Evolutionary conservation across 2,888 invertebrate species (phyloP), one percentile per base, ranked within the genome.

Genomic region (Monoplex corrugatus): DNA sequence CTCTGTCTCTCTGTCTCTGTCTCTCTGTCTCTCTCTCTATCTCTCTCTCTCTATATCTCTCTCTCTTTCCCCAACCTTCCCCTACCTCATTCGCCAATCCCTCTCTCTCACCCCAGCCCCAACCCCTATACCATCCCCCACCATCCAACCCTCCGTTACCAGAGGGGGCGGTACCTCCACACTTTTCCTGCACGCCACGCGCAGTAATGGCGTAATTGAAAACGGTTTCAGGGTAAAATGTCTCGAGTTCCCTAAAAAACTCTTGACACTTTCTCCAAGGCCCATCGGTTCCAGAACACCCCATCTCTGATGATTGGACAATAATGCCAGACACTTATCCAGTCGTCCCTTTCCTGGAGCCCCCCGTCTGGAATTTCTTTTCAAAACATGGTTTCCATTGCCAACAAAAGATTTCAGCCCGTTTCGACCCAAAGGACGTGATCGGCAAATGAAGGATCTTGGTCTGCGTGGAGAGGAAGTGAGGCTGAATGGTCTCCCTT

Each of bases 281-380:
- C 43, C 38, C 63, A 35, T 40, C 68, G 63, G 63, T 86, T 86
- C 68, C 86, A 86, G 86, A 63, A 68, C 50, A 10, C 35, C 50
- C 84, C 84, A 84, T 50, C 57, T 40, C 86, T 75, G 86, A 72
- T 75, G 45, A 87, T 75, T 72, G 75, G 68, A 75, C 72, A 87
- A 50, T 78, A 38, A 78, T 78, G 50, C 40, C 78, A 78, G 87
- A 87, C 87, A 78, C 80, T 87, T 78, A 87, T 87, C 87, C 87
- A 50, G 45, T 87, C 72, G 50, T 35, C 19, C 45, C 78, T 80
- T 87, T 78, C 78, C 50, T 80, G 50, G 13, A 16, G 8, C 13
- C 45, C 35, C n/a, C 16, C 10, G 80, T 45, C 50, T 75, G 57
- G 23, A 78, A 57, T 87, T 87, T 87, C 57, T 78, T 87, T 87